Conservation (phyloP, 2,797 vertebrate species). For the Hydrophis major region DNA sequence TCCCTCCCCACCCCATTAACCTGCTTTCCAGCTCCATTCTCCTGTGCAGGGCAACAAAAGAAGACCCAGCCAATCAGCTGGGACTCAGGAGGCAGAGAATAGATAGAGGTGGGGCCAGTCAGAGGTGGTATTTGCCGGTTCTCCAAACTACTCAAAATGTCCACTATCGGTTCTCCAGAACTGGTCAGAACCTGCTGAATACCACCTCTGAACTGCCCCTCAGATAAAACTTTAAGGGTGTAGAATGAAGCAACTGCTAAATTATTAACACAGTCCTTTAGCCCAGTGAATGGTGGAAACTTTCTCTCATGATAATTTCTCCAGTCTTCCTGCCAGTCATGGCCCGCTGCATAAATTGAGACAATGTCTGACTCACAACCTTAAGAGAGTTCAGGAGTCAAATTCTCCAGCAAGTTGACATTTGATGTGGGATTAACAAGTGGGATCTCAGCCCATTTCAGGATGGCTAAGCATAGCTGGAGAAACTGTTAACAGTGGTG, state of each 20-base stretch:
- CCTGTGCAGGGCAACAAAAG: too few species aligned
- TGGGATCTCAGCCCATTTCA: neutral
- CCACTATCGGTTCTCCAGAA: too few species aligned
- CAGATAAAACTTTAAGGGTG: constrained; percentile 3
- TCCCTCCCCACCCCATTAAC: too few species aligned
- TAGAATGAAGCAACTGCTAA: neutral
- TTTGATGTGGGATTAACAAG: constrained; percentile 7
- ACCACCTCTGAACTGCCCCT: neutral
- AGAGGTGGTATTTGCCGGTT: too few species aligned
- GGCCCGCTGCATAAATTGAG: neutral
- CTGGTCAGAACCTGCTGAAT: too few species aligned
- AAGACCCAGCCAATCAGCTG: too few species aligned
- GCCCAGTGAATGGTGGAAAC: neutral
- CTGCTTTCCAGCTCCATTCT: too few species aligned
- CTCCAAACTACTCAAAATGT: too few species aligned
- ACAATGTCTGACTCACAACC: constrained; percentile 17
- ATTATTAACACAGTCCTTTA: neutral
- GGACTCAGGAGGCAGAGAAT: too few species aligned
- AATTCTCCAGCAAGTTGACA: neutral
- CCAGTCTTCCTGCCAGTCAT: neutral
- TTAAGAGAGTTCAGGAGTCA: constrained; percentile 16
- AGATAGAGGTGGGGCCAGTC: too few species aligned
- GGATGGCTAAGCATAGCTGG: constrained; percentile 17
- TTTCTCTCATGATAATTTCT: neutral
- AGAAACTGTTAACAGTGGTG: neutral